A percentile compares a stretch with the other conserved stretches of the same genome.
Evolutionary conservation across 2,797 vertebrate genomes (phyloP).

Genomic region (Kryptopterus vitreolus): DNA sequence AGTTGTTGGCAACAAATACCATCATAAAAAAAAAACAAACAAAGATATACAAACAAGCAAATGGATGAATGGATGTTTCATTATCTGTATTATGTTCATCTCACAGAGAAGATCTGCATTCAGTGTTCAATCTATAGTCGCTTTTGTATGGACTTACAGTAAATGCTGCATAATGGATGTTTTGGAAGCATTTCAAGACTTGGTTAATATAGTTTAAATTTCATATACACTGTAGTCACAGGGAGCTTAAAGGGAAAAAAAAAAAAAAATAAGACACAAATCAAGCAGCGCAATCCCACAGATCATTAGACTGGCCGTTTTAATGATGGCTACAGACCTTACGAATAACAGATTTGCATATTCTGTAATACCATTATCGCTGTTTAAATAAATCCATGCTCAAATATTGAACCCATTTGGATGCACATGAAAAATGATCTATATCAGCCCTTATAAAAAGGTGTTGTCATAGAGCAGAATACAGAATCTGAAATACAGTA

Average conservation of each 20-base stretch:
- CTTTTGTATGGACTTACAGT: not conserved
- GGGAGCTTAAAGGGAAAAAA: not conserved
- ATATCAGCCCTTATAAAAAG: not conserved
- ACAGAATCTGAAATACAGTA: not conserved
- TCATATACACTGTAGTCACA: not conserved
- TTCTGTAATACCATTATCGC: not conserved
- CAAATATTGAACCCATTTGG: not conserved
- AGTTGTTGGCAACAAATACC: too few species aligned
- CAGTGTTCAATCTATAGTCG: not conserved
- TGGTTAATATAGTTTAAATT: not conserved
- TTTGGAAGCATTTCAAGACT: conserved; percentile 10
- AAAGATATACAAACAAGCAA: too few species aligned
- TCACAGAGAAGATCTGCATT: not conserved
- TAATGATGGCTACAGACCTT: not conserved
- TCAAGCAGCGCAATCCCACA: not conserved
- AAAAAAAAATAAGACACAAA: not conserved
- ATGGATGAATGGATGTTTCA: not conserved
- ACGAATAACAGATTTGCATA: not conserved
- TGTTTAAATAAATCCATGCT: not conserved
- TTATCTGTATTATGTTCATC: not conserved
- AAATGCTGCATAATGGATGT: conserved; percentile 4
- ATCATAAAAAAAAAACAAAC: not conserved
- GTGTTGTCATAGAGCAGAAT: not conserved
- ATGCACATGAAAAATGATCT: not conserved
- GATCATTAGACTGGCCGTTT: conserved; percentile 2